Evolutionary conservation across 2,888 invertebrate genomes (phyloP).

Genomic region (Ptilodon capucinus): DNA sequence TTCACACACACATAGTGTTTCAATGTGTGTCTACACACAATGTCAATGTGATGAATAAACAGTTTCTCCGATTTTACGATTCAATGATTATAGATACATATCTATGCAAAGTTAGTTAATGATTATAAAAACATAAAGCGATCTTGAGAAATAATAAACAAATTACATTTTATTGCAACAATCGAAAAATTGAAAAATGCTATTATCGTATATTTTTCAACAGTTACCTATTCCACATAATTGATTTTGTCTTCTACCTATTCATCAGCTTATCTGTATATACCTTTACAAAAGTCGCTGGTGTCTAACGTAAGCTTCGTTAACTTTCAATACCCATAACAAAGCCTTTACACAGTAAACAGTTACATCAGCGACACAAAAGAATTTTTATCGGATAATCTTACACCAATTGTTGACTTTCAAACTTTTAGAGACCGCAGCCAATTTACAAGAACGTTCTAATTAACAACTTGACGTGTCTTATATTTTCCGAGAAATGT

Average conservation of each 20-base stretch:
- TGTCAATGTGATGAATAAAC: slow-evolving; percentile 79
- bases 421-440: slow-evolving; percentile 17
- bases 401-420: slow-evolving; percentile 27
- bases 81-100: slow-evolving; percentile 75
- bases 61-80: slow-evolving; percentile 80
- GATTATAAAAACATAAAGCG: slow-evolving; percentile 45
- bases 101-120: slow-evolving; percentile 75
- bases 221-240: not conserved
- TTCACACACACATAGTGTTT: slow-evolving; percentile 41
- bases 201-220: slow-evolving; percentile 5
- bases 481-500: slow-evolving; percentile 17
- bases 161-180: slow-evolving; percentile 18
- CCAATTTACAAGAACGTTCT: slow-evolving; percentile 36
- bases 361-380: slow-evolving; percentile 18
- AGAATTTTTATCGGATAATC: slow-evolving; percentile 19
- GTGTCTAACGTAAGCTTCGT: slow-evolving; percentile 1
- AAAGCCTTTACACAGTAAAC: slow-evolving; percentile 13
- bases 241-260: not conserved
- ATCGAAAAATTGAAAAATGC: slow-evolving; percentile 22
- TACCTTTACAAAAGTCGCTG: not conserved
- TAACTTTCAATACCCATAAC: slow-evolving; percentile 9
- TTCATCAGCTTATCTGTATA: not conserved
- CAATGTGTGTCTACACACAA: slow-evolving; percentile 45
- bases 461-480: slow-evolving; percentile 23
- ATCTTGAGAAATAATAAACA: slow-evolving; percentile 33